These are phyloP conservation scores for Chelmon rostratus DNA, from an alignment of 2,797 vertebrate genomes.

Conservation along the genomic window DNA sequence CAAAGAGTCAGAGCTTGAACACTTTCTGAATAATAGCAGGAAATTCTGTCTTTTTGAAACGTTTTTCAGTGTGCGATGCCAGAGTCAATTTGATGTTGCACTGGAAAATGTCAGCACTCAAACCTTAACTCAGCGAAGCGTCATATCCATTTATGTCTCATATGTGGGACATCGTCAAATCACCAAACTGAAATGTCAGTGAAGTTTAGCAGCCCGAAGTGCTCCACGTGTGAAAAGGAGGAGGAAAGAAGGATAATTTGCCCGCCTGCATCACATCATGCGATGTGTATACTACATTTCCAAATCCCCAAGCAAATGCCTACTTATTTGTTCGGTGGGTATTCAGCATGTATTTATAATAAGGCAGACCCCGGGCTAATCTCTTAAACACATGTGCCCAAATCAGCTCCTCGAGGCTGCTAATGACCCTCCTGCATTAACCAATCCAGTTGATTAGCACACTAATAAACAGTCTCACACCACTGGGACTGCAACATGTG, in stretches of 20 bases:
- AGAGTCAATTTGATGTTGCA: conserved; percentile 48
- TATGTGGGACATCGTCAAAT: conserved; percentile 47
- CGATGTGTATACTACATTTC: conserved; percentile 49
- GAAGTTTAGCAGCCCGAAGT: conserved; percentile 62
- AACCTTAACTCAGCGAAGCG: conserved; percentile 28
- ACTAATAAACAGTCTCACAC: conserved; percentile 79
- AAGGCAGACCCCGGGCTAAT: conserved; percentile 73
- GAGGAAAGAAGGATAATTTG: conserved; percentile 46
- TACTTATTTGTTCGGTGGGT: conserved; percentile 67
- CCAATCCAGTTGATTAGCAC: conserved; percentile 79
- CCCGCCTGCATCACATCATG: conserved; percentile 46
- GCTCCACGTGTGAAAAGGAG: conserved; percentile 60
- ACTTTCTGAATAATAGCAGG: conserved; percentile 50
- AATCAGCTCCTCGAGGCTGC: conserved; percentile 64
- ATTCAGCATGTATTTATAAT: conserved; percentile 76
- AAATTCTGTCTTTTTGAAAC: conserved; percentile 37
- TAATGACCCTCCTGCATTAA: conserved; percentile 79
- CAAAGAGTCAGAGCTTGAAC: conserved; percentile 34
- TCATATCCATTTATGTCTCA: conserved; percentile 47
- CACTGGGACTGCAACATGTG: conserved; percentile 74
- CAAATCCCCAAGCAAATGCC: conserved; percentile 67
- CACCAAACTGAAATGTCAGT: conserved; percentile 40
- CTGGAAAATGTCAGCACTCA: conserved; percentile 65
- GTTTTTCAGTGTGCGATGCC: conserved; percentile 31
- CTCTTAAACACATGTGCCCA: conserved; percentile 81